These are phyloP conservation scores for Melipona bicolor DNA, from an alignment of 2,888 invertebrate genomes.

Conservation along the genomic window DNA sequence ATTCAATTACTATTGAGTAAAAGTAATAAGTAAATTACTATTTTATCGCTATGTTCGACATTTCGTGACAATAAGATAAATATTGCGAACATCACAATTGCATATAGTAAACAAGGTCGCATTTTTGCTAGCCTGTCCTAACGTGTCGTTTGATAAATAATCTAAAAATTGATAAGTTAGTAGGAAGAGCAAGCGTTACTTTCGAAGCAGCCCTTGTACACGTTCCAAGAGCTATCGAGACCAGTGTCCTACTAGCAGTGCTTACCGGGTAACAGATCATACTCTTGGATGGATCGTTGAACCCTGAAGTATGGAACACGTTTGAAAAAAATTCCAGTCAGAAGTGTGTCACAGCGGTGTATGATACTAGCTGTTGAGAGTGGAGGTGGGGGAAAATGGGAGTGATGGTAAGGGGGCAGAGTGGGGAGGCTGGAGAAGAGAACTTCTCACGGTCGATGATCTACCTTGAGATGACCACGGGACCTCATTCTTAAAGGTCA, in stretches of 20 bases:
- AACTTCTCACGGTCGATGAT: conserved; percentile 65
- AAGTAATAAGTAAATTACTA: not conserved
- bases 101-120: no score
- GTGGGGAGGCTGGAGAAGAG: conserved; percentile 32
- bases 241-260: conserved; percentile 68
- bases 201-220: conserved; percentile 44
- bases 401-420: conserved; percentile 30
- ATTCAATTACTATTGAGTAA: no score
- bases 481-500: conserved; percentile 58
- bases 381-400: conserved; percentile 35
- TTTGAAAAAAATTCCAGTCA: conserved; percentile 56
- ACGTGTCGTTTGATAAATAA: no score
- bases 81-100: not conserved
- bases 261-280: conserved; percentile 54
- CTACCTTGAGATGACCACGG: conserved; percentile 64
- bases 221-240: conserved; percentile 60
- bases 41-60: not conserved
- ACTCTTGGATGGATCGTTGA: conserved; percentile 68
- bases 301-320: conserved; percentile 60
- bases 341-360: conserved; percentile 65
- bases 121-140: no score
- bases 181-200: conserved; percentile 1
- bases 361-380: conserved; percentile 41
- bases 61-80: not conserved
- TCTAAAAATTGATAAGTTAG: conserved; percentile 2